Evolutionary conservation across 2,113 vertebrate genomes (phyloP).

Genomic region (Lampris incognitus): DNA sequence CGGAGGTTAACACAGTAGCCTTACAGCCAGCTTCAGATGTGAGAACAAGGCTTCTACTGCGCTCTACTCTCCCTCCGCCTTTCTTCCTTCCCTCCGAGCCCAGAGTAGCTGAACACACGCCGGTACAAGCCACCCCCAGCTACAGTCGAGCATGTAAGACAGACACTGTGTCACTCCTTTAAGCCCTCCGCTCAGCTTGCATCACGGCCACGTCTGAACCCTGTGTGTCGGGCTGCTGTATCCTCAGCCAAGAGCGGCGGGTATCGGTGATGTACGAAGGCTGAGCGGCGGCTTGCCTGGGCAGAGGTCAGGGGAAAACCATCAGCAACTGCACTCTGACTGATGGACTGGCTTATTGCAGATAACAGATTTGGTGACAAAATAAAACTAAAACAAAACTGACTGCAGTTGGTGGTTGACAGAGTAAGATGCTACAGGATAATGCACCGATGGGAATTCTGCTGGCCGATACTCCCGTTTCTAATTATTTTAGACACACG

Average conservation of each 20-base stretch:
- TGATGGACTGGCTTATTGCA: constrained; percentile 52
- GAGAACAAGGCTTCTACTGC: too few species aligned
- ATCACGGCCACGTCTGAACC: constrained; percentile 32
- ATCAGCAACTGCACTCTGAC: constrained; percentile 32
- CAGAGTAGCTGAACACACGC: not conserved
- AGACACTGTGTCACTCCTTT: constrained; percentile 30
- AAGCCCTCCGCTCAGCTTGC: constrained; percentile 39
- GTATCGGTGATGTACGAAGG: constrained; percentile 58
- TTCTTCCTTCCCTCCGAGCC: not conserved
- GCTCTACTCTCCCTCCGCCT: not conserved
- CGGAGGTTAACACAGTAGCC: not conserved
- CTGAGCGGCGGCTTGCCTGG: constrained; percentile 37
- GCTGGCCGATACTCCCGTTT: not conserved
- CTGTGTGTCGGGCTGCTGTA: constrained; percentile 41
- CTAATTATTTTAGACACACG: too few species aligned
- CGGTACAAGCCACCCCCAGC: constrained; percentile 7
- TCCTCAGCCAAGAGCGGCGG: constrained; percentile 26
- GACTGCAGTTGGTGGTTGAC: constrained; percentile 14
- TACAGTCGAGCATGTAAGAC: constrained; percentile 13
- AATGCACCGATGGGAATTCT: not conserved
- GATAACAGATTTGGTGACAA: constrained; percentile 17
- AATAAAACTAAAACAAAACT: constrained; percentile 29
- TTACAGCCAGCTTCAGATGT: not conserved
- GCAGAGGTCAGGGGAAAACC: constrained; percentile 41
- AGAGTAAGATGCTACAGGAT: constrained; percentile 7